phyloP scores from a whole-genome alignment of 2,113 vertebrate species.

The Galbula dea region DNA sequence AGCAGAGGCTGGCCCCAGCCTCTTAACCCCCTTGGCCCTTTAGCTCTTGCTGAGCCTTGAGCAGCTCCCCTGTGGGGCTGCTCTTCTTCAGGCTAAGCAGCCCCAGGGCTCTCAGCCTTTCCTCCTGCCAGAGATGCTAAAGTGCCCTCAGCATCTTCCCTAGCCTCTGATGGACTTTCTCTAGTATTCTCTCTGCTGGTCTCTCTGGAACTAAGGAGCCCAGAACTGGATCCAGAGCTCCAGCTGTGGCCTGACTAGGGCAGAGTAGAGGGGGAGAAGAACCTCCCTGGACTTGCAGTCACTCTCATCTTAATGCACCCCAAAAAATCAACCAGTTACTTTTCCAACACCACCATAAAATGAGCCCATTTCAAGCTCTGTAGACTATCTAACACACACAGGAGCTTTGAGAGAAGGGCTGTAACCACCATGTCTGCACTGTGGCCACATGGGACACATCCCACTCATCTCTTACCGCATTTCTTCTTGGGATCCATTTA shows the following conservation, averaged over 20 bases:
- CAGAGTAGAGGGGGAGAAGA: background rate
- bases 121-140: background rate
- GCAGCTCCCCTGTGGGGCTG: no score
- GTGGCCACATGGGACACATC: fast-evolving
- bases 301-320: background rate
- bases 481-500: constrained; percentile 79
- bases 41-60: no score
- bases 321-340: background rate
- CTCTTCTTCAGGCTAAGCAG: no score
- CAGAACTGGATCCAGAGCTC: background rate
- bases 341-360: background rate
- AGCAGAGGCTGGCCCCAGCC: no score
- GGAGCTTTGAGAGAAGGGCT: background rate
- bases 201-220: background rate
- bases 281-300: background rate
- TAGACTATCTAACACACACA: fast-evolving
- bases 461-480: constrained; percentile 73
- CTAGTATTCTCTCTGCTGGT: background rate
- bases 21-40: no score
- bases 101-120: background rate
- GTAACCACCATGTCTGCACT: fast-evolving
- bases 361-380: fast-evolving
- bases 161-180: background rate
- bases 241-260: background rate
- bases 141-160: background rate